phyloP scores from a whole-genome alignment of 2,113 vertebrate genomes.

The Bucco capensis region DNA sequence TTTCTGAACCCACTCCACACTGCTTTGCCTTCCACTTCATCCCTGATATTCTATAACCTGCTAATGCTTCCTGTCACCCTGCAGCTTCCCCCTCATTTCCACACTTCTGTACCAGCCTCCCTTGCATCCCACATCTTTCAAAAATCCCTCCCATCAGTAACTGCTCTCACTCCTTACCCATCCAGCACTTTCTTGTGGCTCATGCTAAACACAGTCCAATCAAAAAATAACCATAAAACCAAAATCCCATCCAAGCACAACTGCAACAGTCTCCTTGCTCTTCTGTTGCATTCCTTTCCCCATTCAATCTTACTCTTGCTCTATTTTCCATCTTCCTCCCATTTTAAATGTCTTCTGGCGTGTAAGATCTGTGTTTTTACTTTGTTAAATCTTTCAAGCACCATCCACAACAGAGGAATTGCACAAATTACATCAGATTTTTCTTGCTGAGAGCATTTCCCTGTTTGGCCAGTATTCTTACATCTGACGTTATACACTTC shows the following conservation, averaged over 20 bases:
- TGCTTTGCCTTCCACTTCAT: rapidly evolving
- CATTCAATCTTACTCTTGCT: not conserved
- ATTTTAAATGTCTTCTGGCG: not conserved
- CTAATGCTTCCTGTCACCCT: not conserved
- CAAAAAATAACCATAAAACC: not conserved
- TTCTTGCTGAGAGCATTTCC: not conserved
- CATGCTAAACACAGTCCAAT: not conserved
- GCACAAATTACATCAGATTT: not conserved
- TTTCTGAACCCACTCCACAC: rapidly evolving
- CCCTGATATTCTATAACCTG: too few species aligned
- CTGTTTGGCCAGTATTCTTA: not conserved
- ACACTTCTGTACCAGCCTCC: too few species aligned
- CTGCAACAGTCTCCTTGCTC: too few species aligned
- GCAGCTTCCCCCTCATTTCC: rapidly evolving
- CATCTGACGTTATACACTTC: too few species aligned
- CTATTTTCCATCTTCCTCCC: not conserved
- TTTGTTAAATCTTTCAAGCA: not conserved
- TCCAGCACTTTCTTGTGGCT: not conserved
- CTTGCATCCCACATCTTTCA: not conserved
- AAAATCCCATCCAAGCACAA: not conserved
- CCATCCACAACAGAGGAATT: not conserved
- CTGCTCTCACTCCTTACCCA: not conserved
- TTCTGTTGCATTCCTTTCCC: not conserved
- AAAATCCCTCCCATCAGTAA: not conserved
- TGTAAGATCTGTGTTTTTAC: not conserved